phyloP scores from a whole-genome alignment of 2,888 invertebrate genomes.

The Mythimna ferrago region DNA sequence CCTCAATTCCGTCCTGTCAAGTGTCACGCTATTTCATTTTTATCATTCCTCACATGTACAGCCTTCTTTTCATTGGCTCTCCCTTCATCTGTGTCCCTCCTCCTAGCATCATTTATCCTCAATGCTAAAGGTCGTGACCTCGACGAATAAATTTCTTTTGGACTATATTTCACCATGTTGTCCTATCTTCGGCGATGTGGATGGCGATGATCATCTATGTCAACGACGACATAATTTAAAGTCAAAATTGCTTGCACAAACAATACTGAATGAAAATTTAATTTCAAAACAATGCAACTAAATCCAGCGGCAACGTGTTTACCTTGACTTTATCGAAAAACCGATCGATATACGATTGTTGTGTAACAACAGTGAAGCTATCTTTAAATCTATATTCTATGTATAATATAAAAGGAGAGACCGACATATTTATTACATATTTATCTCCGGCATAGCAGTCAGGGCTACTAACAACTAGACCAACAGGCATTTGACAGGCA shows the following conservation, averaged over 20 bases:
- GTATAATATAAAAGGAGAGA: too few relatives aligned
- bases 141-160: too few relatives aligned
- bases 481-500: too few relatives aligned
- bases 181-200: too few relatives aligned
- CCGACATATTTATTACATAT: too few relatives aligned
- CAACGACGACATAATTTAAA: background rate
- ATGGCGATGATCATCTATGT: background rate
- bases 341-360: conserved; percentile 48
- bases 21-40: background rate
- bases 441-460: too few relatives aligned
- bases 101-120: too few relatives aligned
- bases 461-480: too few relatives aligned
- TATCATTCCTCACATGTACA: too few relatives aligned
- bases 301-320: conserved; percentile 16
- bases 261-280: background rate
- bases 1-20: background rate
- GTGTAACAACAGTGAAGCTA: background rate
- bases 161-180: too few relatives aligned
- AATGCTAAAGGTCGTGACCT: too few relatives aligned
- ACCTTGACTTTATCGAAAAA: conserved; percentile 54
- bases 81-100: background rate
- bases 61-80: too few relatives aligned
- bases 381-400: background rate
- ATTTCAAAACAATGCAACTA: conserved; percentile 5
- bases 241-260: background rate